phyloP scores from a whole-genome alignment of 1,140 invertebrate genomes.

The Vanessa tameamea region DNA sequence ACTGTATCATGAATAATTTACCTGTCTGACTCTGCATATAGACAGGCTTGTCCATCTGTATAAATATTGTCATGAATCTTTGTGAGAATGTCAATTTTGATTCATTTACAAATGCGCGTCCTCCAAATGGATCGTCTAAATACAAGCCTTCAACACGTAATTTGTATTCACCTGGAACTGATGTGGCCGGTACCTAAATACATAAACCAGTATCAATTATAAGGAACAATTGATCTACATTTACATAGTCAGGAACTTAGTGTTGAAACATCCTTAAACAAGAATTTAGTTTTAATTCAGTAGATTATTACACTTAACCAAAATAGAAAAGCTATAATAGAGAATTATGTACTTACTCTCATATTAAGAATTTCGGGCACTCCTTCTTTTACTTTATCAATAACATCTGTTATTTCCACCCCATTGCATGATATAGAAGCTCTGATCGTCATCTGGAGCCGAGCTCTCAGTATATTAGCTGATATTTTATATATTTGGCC shows the following conservation, averaged over 20 bases:
- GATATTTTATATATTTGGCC: slow-evolving; percentile 92
- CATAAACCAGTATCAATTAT: no score
- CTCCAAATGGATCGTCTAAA: slow-evolving; percentile 88
- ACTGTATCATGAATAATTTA: slow-evolving; percentile 54
- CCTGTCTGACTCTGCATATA: slow-evolving; percentile 96
- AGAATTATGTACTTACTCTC: slow-evolving; percentile 78
- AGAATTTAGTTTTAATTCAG: no score
- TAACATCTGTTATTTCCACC: slow-evolving; percentile 90
- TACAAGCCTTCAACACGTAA: slow-evolving; percentile 94
- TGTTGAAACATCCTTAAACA: no score
- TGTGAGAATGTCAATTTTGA: slow-evolving; percentile 88
- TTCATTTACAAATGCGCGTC: slow-evolving; percentile 92
- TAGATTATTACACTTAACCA: no score
- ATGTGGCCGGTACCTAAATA: slow-evolving; percentile 88
- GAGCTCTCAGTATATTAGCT: slow-evolving; percentile 88
- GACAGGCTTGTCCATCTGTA: slow-evolving; percentile 96
- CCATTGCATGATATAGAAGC: slow-evolving; percentile 93
- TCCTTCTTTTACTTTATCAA: slow-evolving; percentile 88
- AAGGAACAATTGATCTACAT: neutral
- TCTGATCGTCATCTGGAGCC: slow-evolving; percentile 88
- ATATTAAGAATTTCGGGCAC: slow-evolving; percentile 92
- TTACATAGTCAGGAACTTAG: no score
- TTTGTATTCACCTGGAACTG: slow-evolving; percentile 90
- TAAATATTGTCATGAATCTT: slow-evolving; percentile 96
- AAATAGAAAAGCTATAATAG: no score